Conservation (phyloP, 2,113 vertebrate genomes). For the Chaetura pelagica region DNA sequence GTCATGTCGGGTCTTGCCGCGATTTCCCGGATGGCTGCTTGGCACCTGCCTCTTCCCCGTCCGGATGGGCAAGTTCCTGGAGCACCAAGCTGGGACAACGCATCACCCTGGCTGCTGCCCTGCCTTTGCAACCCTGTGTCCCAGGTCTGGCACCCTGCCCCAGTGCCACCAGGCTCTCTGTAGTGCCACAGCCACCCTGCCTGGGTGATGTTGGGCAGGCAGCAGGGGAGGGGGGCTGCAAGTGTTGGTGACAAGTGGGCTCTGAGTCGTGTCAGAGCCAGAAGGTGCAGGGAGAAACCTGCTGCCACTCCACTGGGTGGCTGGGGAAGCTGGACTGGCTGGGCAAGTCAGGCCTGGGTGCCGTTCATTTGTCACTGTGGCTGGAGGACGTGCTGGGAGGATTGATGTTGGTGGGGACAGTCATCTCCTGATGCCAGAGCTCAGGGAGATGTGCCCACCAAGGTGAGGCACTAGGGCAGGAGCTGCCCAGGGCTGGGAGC, state of each 20-base stretch:
- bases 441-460: fast-evolving
- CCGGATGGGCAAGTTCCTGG: slow-evolving; percentile 55
- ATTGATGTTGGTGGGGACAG: not conserved
- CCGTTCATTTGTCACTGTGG: not conserved
- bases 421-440: not conserved
- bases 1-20: slow-evolving; percentile 20
- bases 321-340: slow-evolving; percentile 19
- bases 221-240: fast-evolving
- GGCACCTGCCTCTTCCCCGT: slow-evolving; percentile 50
- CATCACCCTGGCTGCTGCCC: not conserved
- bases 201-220: not conserved
- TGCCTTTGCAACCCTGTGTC: not conserved
- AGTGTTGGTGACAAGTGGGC: fast-evolving
- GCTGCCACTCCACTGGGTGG: not conserved
- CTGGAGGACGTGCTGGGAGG: not conserved
- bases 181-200: fast-evolving
- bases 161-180: fast-evolving
- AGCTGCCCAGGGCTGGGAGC: not conserved
- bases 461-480: not conserved
- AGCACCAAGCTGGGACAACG: not conserved
- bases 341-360: not conserved
- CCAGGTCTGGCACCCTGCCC: not conserved
- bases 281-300: not conserved
- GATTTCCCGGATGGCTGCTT: slow-evolving; percentile 65
- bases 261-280: not conserved